Evolutionary conservation across 2,113 vertebrate genomes (phyloP), one percentile per base, ranked within the genome.

Genomic region (Sebastes schlegelii): DNA sequence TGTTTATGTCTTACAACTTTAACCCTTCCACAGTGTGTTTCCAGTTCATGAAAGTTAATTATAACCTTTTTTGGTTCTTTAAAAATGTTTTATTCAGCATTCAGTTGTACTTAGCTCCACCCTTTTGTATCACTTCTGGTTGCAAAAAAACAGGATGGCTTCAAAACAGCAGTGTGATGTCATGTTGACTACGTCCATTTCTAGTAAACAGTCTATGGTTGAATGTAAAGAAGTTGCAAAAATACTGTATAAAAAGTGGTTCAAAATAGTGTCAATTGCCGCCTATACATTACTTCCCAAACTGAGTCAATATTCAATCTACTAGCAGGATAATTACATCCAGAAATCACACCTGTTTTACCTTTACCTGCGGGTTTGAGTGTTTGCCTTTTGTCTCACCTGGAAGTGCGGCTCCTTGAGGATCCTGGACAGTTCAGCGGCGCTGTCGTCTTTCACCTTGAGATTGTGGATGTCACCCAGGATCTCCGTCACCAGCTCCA

Each of bases 321-420:
- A 60, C 9, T 26, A 16, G 72, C 52, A 72, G 55, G 19, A n/a
- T n/a, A n/a, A n/a, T n/a, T n/a, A n/a, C n/a, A n/a, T n/a, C n/a
- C n/a, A n/a, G n/a, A 34, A 62, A 70, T 8, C 4, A 14, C 1
- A 8, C 61, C 52, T 54, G 45, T 72, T 76, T 60, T 21, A 49
- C 45, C 10, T 19, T 46, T 13, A 17, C 19, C 14, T 26, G n/a
- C 6, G 57, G 6, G 58, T 21, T 6, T 13, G 52, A 5, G 23
- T 45, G 40, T 70, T 49, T 5, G 1, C 3, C 40, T 34, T 21
- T 6, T 2, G 5, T 16, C 46, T 49, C 83, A 99, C 98, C 97
- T 99, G 97, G 92, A 99, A 99, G 91, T 99, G 98, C 5, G 98
- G 98, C 75, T 98, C 97, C 92, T 97, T 97, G 67, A 99, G 97